A percentile compares a stretch with the other conserved stretches of the same genome.
Evolutionary conservation across 2,797 vertebrate genomes (phyloP).

Genomic region (Crocidura indochinensis): DNA sequence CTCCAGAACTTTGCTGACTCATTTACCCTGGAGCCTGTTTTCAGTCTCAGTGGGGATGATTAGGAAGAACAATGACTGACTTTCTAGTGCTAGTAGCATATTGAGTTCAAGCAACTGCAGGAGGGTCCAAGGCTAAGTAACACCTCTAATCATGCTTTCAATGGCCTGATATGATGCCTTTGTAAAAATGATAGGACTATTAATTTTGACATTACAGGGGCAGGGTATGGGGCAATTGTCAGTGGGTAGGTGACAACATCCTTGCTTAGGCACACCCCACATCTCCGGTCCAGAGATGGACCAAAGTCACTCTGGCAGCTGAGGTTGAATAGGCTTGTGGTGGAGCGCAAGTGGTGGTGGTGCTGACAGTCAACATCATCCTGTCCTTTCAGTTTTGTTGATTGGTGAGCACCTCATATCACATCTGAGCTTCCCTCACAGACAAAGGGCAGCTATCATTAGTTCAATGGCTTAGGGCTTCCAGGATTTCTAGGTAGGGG

Average conservation of each 20-base stretch:
- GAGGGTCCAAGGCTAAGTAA: neutral
- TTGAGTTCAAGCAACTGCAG: neutral
- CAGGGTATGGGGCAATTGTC: rapidly evolving
- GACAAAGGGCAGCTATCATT: neutral
- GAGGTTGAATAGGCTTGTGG: neutral
- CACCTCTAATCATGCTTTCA: neutral
- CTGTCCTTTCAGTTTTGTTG: neutral
- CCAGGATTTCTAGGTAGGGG: neutral
- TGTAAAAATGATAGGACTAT: neutral
- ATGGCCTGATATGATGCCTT: neutral
- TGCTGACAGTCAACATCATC: neutral
- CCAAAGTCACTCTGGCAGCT: rapidly evolving
- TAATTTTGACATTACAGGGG: neutral
- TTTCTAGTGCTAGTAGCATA: neutral
- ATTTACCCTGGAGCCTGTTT: neutral
- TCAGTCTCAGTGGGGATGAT: neutral
- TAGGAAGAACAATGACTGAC: neutral
- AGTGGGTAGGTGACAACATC: rapidly evolving
- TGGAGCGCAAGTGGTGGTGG: neutral
- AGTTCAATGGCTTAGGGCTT: neutral
- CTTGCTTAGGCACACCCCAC: neutral
- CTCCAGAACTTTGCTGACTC: too few relatives aligned
- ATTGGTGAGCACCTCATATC: too few relatives aligned
- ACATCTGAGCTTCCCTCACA: neutral
- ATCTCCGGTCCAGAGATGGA: neutral